Evolutionary conservation across 2,888 invertebrate species (phyloP).

Genomic region (Liodrosophila aerea): DNA sequence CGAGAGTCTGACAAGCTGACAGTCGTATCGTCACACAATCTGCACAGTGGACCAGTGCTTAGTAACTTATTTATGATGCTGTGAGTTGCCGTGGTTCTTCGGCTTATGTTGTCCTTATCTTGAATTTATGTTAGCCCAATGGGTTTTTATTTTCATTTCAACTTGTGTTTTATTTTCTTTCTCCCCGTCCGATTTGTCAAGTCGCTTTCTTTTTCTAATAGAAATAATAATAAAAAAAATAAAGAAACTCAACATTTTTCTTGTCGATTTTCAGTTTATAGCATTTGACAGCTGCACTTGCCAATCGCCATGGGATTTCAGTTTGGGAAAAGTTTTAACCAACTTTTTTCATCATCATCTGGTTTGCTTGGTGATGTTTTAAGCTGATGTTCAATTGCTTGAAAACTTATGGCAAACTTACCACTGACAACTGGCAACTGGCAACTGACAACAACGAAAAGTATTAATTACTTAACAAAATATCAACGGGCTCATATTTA

Average conservation of each 20-base stretch:
- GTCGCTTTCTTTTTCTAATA: conserved; percentile 34
- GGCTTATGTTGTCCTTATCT: conserved; percentile 42
- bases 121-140: conserved; percentile 46
- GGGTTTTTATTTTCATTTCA: conserved; percentile 9
- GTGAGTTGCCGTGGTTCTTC: conserved; percentile 22
- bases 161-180: not conserved
- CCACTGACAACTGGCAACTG: conserved; percentile 35
- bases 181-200: conserved; percentile 26
- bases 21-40: too few species aligned
- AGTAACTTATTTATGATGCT: conserved; percentile 66
- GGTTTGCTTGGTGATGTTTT: not conserved
- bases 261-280: conserved; percentile 36
- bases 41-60: conserved; percentile 25
- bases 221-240: conserved; percentile 3
- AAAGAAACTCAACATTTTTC: conserved; percentile 17
- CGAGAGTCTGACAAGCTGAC: too few species aligned
- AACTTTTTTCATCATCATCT: not conserved
- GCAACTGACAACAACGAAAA: conserved; percentile 17
- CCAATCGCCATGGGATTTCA: conserved; percentile 18
- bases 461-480: conserved; percentile 43
- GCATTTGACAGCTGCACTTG: conserved; percentile 50
- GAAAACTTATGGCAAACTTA: conserved; percentile 17
- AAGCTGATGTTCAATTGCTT: conserved; percentile 34
- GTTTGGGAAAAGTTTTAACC: conserved; percentile 18
- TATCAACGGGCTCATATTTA: conserved; percentile 2